Evolutionary conservation across 2,113 vertebrate genomes (phyloP), one percentile per base, ranked within the genome.

Genomic region (Seriola rivoliana): DNA sequence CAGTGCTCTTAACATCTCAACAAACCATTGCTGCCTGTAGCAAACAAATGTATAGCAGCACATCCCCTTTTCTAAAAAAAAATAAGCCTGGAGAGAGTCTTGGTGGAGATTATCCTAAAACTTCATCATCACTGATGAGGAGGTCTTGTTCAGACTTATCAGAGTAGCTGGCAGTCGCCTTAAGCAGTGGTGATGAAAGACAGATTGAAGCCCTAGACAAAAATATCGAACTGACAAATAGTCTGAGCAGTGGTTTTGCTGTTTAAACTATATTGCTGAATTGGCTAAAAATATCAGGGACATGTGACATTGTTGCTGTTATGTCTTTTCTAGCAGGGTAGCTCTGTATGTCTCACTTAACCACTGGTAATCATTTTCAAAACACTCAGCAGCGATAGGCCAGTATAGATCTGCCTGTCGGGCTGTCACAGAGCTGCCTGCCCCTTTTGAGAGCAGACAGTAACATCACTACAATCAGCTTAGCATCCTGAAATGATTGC

Each of bases 401-500:
- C 63, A 13, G 25, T 23, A 59, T 62, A 66, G 52, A 66, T 82
- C 23, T 5, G 25, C 25, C 25, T 76, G 76, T 14, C 17, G 0
- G 60, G 71, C 54, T 60, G 57, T 70, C 75, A 44, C 66, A 71
- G 46, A 74, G 62, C 67, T 25, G 36, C 46, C 38, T 55, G 50
- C 25, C 44, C 60, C 29, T 79, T 21, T 66, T 58, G 25, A 44
- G 32, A 48, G 62, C 6, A 3, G 38, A 65, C 48, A 42, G 63
- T 42, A 67, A 36, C 84, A 71, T 85, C 59, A 42, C 62, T 69
- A 60, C 84, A 80, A 86, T 82, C 60, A 82, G 54, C 72, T 85
- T 77, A 85, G 71, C n/a, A 23, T 48, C 58, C 79, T 81, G 71
- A 85, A 82, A 59, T 75, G 80, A 85, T 82, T 90, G 77, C 55